A percentile compares a stretch with the other conserved stretches of the same genome.
These are phyloP conservation scores for Cinclus cinclus DNA, from an alignment of 2,113 vertebrate species.

Conservation along the genomic window DNA sequence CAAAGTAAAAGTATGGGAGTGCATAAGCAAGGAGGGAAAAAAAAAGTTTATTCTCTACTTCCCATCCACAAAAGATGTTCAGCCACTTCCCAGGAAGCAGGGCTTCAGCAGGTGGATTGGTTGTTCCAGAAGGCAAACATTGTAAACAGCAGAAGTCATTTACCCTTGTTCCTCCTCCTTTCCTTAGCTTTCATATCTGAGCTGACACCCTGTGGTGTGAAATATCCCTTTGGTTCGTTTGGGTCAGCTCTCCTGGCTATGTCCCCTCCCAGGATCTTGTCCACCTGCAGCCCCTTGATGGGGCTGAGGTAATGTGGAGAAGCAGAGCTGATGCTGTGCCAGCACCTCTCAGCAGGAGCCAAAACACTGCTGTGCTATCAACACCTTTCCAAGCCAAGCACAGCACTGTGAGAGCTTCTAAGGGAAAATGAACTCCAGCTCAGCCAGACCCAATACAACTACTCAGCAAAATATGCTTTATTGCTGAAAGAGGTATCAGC, in stretches of 20 bases:
- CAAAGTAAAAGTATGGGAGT: neutral
- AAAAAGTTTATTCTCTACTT: neutral
- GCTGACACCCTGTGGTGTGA: rapidly evolving
- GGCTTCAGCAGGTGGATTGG: neutral
- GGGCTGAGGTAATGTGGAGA: too few species aligned
- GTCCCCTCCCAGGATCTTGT: neutral
- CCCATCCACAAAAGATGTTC: neutral
- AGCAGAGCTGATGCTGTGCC: neutral
- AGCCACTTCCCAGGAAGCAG: neutral
- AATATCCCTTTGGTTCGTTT: neutral
- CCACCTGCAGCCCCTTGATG: neutral
- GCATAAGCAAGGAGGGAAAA: neutral
- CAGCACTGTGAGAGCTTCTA: neutral
- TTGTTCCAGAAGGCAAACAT: neutral
- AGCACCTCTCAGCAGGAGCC: neutral
- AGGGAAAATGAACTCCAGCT: neutral
- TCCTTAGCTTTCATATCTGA: neutral
- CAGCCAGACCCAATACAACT: neutral
- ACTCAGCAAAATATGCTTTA: neutral
- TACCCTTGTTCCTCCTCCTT: neutral
- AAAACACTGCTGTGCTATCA: neutral
- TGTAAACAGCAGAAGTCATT: neutral
- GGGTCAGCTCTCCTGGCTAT: neutral
- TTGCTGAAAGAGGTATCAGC: neutral
- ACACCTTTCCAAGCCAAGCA: neutral